Percentiles rank a stretch among this genome's conserved stretches.
These are phyloP conservation scores for Pipistrellus pipistrellus DNA, from an alignment of 2,797 vertebrate genomes.

Conservation along the genomic window DNA sequence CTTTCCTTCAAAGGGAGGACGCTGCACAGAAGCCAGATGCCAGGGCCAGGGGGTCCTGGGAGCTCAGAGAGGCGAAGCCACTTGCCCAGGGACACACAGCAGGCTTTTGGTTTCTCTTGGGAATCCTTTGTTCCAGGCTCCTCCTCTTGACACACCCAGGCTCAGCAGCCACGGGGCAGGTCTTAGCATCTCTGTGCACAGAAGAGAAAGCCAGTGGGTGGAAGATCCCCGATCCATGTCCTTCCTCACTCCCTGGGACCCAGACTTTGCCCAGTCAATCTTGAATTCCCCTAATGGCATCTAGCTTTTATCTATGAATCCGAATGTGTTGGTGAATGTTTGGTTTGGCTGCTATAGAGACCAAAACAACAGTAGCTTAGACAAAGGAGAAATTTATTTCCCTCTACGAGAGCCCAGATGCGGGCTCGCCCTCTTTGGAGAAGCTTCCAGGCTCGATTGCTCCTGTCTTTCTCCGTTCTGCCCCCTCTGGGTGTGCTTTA, in stretches of 20 bases:
- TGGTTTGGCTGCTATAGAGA: background rate
- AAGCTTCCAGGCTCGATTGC: background rate
- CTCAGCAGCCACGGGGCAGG: background rate
- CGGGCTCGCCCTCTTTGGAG: background rate
- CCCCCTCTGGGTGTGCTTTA: too few relatives aligned
- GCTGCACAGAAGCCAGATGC: background rate
- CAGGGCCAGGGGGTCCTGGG: too few relatives aligned
- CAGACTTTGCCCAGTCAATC: background rate
- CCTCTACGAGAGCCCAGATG: background rate
- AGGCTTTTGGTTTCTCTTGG: background rate
- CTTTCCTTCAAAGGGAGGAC: background rate
- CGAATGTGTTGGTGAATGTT: background rate
- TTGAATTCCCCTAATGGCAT: background rate
- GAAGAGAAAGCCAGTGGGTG: background rate
- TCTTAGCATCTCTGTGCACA: background rate
- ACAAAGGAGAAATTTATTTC: background rate
- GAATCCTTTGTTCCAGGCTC: too few relatives aligned
- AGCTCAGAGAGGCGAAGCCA: background rate
- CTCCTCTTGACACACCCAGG: background rate
- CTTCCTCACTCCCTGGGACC: background rate
- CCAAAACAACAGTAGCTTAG: background rate
- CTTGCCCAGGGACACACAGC: background rate
- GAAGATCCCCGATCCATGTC: background rate
- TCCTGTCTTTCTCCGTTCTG: background rate
- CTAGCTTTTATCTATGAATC: background rate